Percentiles rank a stretch among this genome's conserved stretches.
Evolutionary conservation across 2,797 vertebrate species (phyloP).

Genomic region (Merluccius polli): DNA sequence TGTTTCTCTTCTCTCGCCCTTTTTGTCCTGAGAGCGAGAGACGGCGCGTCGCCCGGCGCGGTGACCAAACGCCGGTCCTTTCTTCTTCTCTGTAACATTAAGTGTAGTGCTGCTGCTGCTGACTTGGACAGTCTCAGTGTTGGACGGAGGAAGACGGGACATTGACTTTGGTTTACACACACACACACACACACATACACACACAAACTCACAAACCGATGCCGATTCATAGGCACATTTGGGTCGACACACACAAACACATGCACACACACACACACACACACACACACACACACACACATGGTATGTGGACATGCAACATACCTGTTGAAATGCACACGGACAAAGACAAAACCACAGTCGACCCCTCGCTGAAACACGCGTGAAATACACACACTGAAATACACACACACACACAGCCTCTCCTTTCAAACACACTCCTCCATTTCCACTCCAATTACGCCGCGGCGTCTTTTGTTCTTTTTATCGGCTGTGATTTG

Average conservation of each 20-base stretch:
- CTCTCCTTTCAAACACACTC: constrained; percentile 13
- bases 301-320: neutral
- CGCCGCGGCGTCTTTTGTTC: constrained; percentile 12
- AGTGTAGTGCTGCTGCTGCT: neutral
- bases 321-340: neutral
- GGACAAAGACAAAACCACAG: neutral
- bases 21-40: neutral
- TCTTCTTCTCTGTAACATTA: neutral
- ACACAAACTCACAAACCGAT: neutral
- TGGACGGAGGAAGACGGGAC: neutral
- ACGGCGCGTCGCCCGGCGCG: neutral
- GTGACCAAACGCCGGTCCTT: too few relatives aligned
- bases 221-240: neutral
- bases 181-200: neutral
- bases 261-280: neutral
- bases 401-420: constrained; percentile 12
- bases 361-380: neutral
- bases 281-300: too few relatives aligned
- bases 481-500: constrained; percentile 33
- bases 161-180: neutral
- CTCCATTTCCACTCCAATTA: constrained; percentile 22
- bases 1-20: neutral
- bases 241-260: neutral
- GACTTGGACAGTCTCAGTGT: neutral
- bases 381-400: constrained; percentile 3